These are phyloP conservation scores for Hypanus sabinus DNA, from an alignment of 2,113 vertebrate genomes.

Conservation along the genomic window DNA sequence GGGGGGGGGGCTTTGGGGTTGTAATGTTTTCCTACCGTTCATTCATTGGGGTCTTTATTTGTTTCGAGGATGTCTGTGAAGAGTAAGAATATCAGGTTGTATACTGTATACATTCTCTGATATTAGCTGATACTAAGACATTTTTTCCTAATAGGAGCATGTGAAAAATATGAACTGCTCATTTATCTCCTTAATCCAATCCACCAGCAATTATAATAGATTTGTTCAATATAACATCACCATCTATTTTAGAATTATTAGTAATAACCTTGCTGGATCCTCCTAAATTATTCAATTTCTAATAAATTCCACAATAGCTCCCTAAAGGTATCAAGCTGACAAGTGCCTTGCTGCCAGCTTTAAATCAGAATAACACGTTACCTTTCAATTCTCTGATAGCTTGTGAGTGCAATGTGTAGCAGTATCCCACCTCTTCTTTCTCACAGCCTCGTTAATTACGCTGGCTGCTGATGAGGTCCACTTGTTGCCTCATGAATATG, in stretches of 20 bases:
- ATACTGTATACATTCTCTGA: background rate
- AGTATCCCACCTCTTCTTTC: background rate
- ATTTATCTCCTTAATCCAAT: background rate
- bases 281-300: background rate
- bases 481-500: slow-evolving; percentile 20
- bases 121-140: background rate
- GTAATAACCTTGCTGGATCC: background rate
- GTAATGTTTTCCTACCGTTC: too few species aligned
- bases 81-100: too few species aligned
- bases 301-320: background rate
- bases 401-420: background rate
- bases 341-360: background rate
- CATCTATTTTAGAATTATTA: background rate
- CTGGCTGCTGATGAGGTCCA: background rate
- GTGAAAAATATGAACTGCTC: background rate
- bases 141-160: background rate
- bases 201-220: background rate
- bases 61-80: too few species aligned
- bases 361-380: background rate
- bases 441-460: background rate
- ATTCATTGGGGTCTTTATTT: too few species aligned
- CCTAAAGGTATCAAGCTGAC: background rate
- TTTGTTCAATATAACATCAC: background rate
- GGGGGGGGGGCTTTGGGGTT: too few species aligned
- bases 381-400: background rate